Percentiles rank a stretch among this genome's conserved stretches.
phyloP scores from a whole-genome alignment of 2,888 invertebrate genomes.

The Carabus problematicus region DNA sequence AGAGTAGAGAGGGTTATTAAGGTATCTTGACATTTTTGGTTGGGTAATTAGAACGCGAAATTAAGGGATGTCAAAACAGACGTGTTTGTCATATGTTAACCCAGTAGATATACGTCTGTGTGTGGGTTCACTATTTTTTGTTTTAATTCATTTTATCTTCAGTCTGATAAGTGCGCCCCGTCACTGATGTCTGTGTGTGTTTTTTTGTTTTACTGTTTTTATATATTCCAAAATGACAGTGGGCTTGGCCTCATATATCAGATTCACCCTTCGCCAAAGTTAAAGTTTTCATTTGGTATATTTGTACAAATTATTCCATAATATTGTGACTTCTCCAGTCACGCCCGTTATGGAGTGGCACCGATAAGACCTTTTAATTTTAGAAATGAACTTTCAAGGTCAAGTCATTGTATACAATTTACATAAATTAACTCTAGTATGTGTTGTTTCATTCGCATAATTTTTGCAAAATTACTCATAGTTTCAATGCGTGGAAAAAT shows the following conservation, averaged over 20 bases:
- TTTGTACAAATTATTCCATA: too few species aligned
- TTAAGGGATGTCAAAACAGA: conserved; percentile 34
- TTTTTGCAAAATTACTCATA: conserved; percentile 1
- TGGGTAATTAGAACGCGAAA: conserved; percentile 22
- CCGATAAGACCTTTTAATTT: too few species aligned
- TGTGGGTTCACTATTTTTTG: background rate
- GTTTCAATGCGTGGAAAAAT: conserved; percentile 1
- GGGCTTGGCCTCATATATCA: too few species aligned
- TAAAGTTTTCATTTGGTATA: too few species aligned
- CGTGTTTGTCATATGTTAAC: conserved; percentile 27
- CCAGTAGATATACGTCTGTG: background rate
- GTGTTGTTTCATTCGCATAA: background rate
- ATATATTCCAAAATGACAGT: too few species aligned
- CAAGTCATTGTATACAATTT: too few species aligned
- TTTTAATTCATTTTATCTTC: conserved; percentile 13
- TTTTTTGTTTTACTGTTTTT: too few species aligned
- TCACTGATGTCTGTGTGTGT: too few species aligned
- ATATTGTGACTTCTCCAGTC: too few species aligned
- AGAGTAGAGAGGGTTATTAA: conserved; percentile 2
- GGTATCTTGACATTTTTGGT: conserved; percentile 16
- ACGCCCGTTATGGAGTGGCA: too few species aligned
- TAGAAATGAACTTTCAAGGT: too few species aligned
- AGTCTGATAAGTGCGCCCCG: background rate
- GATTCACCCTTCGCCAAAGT: too few species aligned
- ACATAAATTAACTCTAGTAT: background rate